Evolutionary conservation across 2,113 vertebrate genomes (phyloP).

Genomic region (Pygathrix nemaeus): DNA sequence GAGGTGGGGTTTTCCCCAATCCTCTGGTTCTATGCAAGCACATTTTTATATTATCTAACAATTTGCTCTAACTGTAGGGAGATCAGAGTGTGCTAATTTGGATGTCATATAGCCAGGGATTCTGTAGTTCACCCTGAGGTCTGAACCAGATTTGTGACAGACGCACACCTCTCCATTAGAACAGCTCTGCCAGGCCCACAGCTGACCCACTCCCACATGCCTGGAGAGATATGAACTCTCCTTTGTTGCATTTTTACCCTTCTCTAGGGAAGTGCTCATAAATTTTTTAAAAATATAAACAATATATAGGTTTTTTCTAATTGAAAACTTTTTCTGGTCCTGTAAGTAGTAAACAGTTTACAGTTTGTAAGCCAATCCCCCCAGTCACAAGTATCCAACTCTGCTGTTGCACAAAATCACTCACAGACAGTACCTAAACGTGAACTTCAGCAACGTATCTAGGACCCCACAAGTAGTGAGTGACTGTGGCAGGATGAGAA

Average conservation of each 20-base stretch:
- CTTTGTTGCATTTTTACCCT: background rate
- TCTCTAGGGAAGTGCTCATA: background rate
- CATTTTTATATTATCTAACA: background rate
- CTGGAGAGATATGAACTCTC: background rate
- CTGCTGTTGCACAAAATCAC: background rate
- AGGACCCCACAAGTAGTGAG: background rate
- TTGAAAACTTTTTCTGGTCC: background rate
- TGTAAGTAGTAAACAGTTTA: constrained; percentile 15
- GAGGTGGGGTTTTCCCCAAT: background rate
- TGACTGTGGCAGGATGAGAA: background rate
- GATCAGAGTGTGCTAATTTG: background rate
- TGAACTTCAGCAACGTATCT: background rate
- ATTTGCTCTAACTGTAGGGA: background rate
- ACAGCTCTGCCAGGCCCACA: background rate
- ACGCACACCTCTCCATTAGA: background rate
- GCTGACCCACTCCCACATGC: background rate
- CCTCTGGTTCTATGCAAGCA: background rate
- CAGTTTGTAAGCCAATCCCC: background rate
- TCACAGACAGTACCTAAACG: background rate
- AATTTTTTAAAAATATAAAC: background rate
- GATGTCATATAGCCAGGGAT: background rate
- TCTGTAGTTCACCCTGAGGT: background rate
- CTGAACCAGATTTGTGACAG: background rate
- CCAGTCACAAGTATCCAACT: background rate
- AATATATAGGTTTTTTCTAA: background rate